Evolutionary conservation across 1,140 invertebrate genomes (phyloP).

Genomic region (Drosophila malerkotliana): DNA sequence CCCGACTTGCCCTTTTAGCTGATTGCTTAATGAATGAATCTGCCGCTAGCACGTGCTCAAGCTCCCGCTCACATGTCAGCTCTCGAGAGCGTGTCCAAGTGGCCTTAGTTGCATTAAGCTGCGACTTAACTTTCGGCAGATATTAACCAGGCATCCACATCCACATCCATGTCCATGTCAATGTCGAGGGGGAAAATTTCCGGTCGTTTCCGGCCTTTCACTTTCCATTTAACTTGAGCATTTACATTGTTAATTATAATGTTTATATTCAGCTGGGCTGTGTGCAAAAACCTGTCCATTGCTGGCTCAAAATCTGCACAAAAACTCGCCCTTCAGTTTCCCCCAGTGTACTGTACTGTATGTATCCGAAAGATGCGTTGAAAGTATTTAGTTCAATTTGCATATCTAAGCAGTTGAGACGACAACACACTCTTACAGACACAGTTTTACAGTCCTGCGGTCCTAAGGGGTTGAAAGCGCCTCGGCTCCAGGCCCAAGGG

Average conservation of each 20-base stretch:
- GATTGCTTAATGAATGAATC: conserved; percentile 66
- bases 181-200: conserved; percentile 28
- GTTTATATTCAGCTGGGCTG: conserved; percentile 29
- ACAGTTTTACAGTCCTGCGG: not conserved
- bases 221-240: conserved; percentile 44
- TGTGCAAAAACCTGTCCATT: conserved; percentile 34
- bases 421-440: conserved; percentile 45
- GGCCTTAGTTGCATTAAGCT: conserved; percentile 6
- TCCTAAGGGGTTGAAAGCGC: conserved; percentile 37
- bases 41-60: conserved; percentile 59
- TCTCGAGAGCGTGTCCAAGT: conserved; percentile 60
- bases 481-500: conserved; percentile 13
- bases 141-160: conserved; percentile 23
- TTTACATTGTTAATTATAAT: conserved; percentile 61
- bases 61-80: conserved; percentile 57
- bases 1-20: conserved; percentile 42
- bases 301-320: conserved; percentile 5
- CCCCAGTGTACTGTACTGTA: conserved; percentile 26
- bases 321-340: conserved; percentile 13
- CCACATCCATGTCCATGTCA: conserved; percentile 23
- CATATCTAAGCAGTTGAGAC: conserved; percentile 80
- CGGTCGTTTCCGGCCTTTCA: conserved; percentile 55
- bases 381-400: conserved; percentile 79
- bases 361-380: conserved; percentile 70
- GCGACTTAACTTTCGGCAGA: conserved; percentile 38